A percentile compares a stretch with the other conserved stretches of the same genome.
These are phyloP conservation scores for Steromphala cineraria DNA, from an alignment of 2,888 invertebrate species.

Conservation along the genomic window DNA sequence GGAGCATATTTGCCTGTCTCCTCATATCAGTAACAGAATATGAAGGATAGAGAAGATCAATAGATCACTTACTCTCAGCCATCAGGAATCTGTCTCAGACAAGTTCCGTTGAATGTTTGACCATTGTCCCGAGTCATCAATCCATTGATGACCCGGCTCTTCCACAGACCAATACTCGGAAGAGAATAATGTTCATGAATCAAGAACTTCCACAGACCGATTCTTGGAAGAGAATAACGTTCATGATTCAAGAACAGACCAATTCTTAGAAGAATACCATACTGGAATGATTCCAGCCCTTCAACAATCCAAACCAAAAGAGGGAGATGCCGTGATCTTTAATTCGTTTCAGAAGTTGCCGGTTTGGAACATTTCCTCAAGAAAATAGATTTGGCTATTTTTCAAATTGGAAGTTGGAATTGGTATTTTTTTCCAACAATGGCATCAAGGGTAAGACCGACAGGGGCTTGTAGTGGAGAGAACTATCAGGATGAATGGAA, in stretches of 20 bases:
- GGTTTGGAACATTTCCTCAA: background rate
- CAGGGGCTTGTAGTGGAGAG: too few species aligned
- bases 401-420: background rate
- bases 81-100: background rate
- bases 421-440: too few species aligned
- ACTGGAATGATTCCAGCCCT: too few species aligned
- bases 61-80: background rate
- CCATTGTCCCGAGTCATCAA: background rate
- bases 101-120: background rate
- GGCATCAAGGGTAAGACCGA: too few species aligned
- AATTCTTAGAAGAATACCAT: too few species aligned
- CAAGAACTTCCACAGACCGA: too few species aligned
- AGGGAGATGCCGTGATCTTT: background rate
- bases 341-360: background rate
- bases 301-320: background rate
- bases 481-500: too few species aligned
- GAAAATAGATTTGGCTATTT: background rate
- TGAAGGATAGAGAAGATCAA: background rate
- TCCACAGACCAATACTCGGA: too few species aligned
- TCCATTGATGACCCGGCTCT: background rate
- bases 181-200: too few species aligned
- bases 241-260: too few species aligned
- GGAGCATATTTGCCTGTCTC: background rate
- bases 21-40: background rate
- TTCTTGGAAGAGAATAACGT: too few species aligned